Base-by-base conservation (phyloP, 2,797 vertebrate genomes). In the Dryobates pubescens region DNA sequence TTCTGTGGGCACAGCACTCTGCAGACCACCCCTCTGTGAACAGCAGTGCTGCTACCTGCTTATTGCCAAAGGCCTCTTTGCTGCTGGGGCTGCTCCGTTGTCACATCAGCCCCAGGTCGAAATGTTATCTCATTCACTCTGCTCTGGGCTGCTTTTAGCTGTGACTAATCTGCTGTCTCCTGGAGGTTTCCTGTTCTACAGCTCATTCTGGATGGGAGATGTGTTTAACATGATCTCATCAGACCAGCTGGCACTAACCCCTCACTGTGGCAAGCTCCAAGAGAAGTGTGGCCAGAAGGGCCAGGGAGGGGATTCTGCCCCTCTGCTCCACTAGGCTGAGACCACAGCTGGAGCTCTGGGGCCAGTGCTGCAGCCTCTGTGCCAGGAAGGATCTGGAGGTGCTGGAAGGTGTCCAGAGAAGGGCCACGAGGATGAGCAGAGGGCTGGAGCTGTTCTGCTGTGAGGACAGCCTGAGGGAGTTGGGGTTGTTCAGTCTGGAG, bases 41-140 rank as follows among this genome's bases (percentile, higher is more conserved):
- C 34, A 45, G 38, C 1, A 45, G 43, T 16, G 27, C 17, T 9
- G n/a, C 3, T 30, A 4, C 24, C 41, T 76, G 9, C 8, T 87
- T 47, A 49, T 38, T 64, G 36, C 71, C 68, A 49, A 47, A 84
- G 45, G n/a, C 56, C 62, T 16, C 18, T 41, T 27, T 57, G 12
- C 56, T 64, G 43, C 14, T n/a, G 18, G 71, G 14, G 8, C 53
- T 76, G 70, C 65, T 32, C 49, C 14, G 1, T 17, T 51, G 30
- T 20, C 54, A 26, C 10, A 1, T n/a, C 53, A 51, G 43, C 30
- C 27, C 53, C 0, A 1, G 16, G 9, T 68, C 34, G 38, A 78
- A 90, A 61, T 24, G 49, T 17, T 2, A 0, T 76, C 85, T 82
- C 3, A 6, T n/a, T 71, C 0, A 0, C 29, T 49, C 38, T 63